Percentiles rank a stretch among this genome's conserved stretches.
These are phyloP conservation scores for Heteronetta atricapilla DNA, from an alignment of 2,113 vertebrate genomes.

Conservation along the genomic window DNA sequence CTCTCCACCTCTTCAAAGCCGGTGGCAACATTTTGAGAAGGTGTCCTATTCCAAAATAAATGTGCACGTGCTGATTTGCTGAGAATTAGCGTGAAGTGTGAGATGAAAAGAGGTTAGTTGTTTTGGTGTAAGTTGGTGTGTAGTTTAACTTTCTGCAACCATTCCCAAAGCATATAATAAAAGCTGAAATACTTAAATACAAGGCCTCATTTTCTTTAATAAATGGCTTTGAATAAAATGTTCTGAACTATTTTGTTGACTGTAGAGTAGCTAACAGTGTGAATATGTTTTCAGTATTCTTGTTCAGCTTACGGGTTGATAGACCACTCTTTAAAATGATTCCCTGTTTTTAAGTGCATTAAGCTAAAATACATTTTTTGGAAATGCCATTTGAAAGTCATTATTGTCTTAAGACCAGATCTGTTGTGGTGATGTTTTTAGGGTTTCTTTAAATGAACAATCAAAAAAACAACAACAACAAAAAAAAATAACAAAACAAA, in stretches of 20 bases:
- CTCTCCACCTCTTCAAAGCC: neutral
- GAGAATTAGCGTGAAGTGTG: neutral
- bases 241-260: slow-evolving; percentile 4
- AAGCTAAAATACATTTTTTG: neutral
- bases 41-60: neutral
- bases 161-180: slow-evolving; percentile 35
- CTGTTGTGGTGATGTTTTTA: neutral
- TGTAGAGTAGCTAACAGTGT: neutral
- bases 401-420: neutral
- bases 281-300: neutral
- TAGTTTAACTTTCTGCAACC: neutral
- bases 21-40: neutral
- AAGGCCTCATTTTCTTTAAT: slow-evolving; percentile 38
- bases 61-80: neutral
- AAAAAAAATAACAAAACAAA: neutral
- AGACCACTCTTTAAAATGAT: neutral
- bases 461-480: neutral
- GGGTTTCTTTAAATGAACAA: neutral
- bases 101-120: slow-evolving; percentile 34
- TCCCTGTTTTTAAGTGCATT: neutral
- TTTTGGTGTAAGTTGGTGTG: slow-evolving; percentile 6
- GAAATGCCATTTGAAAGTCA: neutral
- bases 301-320: neutral
- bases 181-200: neutral
- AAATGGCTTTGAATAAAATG: neutral